These are phyloP conservation scores for Hypercompe scribonia DNA, from an alignment of 2,888 invertebrate species.

Conservation along the genomic window DNA sequence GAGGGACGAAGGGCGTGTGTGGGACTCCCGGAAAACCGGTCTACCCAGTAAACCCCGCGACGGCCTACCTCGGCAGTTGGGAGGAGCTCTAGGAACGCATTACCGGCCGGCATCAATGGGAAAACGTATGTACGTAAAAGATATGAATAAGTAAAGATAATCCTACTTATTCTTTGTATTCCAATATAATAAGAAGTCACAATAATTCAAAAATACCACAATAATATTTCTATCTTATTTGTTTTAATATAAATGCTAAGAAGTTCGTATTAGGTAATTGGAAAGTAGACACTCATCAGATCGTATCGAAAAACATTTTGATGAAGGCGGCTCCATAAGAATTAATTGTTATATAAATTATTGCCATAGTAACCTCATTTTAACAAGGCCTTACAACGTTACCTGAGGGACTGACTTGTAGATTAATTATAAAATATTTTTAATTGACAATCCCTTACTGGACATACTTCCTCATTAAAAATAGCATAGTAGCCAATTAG, in stretches of 20 bases:
- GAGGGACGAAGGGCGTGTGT: too few species aligned
- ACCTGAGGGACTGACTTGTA: not conserved
- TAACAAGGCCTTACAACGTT: not conserved
- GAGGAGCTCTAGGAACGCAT: too few species aligned
- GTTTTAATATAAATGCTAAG: not conserved
- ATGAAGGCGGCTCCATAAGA: not conserved
- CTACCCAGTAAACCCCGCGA: too few species aligned
- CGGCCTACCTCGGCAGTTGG: too few species aligned
- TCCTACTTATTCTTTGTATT: too few species aligned
- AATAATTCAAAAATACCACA: not conserved
- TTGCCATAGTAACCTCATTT: not conserved
- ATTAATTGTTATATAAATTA: not conserved
- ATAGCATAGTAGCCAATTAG: not conserved
- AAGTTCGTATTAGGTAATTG: not conserved
- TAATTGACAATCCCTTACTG: not conserved
- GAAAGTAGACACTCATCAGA: not conserved
- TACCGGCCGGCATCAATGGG: too few species aligned
- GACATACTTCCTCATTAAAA: not conserved
- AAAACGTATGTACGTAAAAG: too few species aligned
- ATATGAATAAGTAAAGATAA: too few species aligned
- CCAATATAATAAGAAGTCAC: too few species aligned
- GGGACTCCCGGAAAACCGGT: too few species aligned
- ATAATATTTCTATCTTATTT: not conserved
- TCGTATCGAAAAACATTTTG: not conserved
- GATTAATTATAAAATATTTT: not conserved